Evolutionary conservation across 2,888 invertebrate genomes (phyloP).

Genomic region (Hemistola chrysoprasaria): DNA sequence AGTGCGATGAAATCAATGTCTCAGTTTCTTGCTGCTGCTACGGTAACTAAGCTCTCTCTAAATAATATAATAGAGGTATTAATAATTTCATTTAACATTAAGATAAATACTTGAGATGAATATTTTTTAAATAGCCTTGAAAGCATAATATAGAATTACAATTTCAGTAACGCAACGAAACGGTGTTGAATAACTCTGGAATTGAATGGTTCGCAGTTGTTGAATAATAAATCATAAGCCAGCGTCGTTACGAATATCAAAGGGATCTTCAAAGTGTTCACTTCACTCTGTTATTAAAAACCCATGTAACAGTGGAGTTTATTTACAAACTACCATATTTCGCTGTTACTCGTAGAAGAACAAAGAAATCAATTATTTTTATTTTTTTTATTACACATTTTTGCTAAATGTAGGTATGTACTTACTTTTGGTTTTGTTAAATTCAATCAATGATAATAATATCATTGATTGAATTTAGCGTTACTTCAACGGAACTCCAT

Average conservation of each 20-base stretch:
- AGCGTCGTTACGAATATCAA: constrained; percentile 56
- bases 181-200: constrained; percentile 32
- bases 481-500: no score
- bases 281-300: constrained; percentile 56
- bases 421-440: no score
- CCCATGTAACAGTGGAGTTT: constrained; percentile 44
- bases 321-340: constrained; percentile 29
- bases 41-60: no score
- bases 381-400: no score
- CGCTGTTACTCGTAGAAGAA: constrained; percentile 5
- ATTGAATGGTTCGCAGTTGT: constrained; percentile 48
- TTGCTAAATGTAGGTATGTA: no score
- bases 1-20: constrained; percentile 34
- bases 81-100: no score
- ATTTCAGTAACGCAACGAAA: constrained; percentile 40
- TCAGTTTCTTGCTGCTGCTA: constrained; percentile 11
- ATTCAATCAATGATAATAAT: no score
- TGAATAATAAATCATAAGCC: constrained; percentile 69
- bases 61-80: no score
- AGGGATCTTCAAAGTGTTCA: constrained; percentile 64
- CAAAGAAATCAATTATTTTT: no score
- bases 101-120: background rate
- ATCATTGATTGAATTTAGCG: no score
- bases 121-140: constrained; percentile 11
- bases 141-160: constrained; percentile 25